These are phyloP conservation scores for Parthenolecanium corni DNA, from an alignment of 2,888 invertebrate genomes.

Conservation along the genomic window DNA sequence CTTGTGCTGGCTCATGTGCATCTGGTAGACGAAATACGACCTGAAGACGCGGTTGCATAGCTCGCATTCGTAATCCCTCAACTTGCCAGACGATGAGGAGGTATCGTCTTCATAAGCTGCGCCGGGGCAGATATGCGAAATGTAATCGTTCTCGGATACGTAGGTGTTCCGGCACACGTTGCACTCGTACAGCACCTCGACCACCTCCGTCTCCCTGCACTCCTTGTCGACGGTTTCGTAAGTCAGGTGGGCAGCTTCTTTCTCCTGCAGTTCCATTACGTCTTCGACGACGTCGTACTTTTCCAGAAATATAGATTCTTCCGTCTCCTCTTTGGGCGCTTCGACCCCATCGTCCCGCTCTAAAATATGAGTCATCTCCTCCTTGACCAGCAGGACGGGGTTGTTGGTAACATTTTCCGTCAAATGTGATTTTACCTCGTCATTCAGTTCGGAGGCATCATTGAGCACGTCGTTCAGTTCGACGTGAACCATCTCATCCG, in stretches of 20 bases:
- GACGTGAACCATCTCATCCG: slow-evolving; percentile 12
- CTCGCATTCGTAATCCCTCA: background rate
- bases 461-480: slow-evolving; percentile 6
- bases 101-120: no score
- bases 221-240: background rate
- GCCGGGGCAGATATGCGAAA: background rate
- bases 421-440: background rate
- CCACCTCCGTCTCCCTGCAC: background rate
- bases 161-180: background rate
- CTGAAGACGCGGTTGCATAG: slow-evolving; percentile 9
- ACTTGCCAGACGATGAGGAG: background rate
- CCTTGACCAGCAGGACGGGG: no score
- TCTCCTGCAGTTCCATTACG: slow-evolving; percentile 7
- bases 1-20: slow-evolving; percentile 13
- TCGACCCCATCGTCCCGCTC: background rate
- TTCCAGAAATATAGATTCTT: background rate
- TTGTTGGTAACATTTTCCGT: no score
- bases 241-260: background rate
- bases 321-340: background rate
- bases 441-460: background rate
- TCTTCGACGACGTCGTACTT: slow-evolving; percentile 4
- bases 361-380: background rate
- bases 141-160: background rate
- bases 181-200: background rate
- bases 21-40: slow-evolving; percentile 4